phyloP scores from a whole-genome alignment of 2,888 invertebrate genomes.

The Peribatodes rhomboidaria region DNA sequence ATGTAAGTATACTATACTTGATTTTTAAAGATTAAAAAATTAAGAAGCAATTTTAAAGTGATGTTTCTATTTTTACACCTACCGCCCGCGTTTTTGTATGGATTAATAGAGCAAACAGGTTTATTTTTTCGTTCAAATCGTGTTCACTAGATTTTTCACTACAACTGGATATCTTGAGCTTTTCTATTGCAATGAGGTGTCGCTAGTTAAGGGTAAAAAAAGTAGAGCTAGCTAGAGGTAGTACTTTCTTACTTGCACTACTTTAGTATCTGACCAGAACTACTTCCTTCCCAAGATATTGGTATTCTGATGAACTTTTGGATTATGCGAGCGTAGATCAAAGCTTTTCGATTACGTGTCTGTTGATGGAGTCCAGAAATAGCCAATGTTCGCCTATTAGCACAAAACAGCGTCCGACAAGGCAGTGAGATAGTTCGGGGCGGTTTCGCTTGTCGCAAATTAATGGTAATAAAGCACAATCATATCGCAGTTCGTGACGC shows the following conservation, averaged over 20 bases:
- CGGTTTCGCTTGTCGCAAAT: constrained; percentile 83
- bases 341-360: neutral
- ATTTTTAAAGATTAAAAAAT: too few species aligned
- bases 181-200: too few species aligned
- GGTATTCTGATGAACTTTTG: neutral
- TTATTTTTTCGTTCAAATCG: neutral
- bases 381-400: constrained; percentile 45
- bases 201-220: too few species aligned
- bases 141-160: neutral
- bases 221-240: too few species aligned
- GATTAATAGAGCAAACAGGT: neutral
- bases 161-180: neutral
- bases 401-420: constrained; percentile 72
- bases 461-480: constrained; percentile 84
- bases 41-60: too few species aligned
- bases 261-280: too few species aligned
- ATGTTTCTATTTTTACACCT: too few species aligned
- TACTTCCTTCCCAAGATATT: too few species aligned
- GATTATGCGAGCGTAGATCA: neutral
- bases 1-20: too few species aligned
- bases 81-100: too few species aligned
- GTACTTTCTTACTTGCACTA: too few species aligned
- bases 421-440: constrained; percentile 72
- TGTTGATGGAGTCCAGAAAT: constrained; percentile 2
- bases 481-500: constrained; percentile 74